Percentiles rank a stretch among this genome's conserved stretches.
phyloP scores from a whole-genome alignment of 1,140 invertebrate genomes.

The Hyposmocoma kahamanoa region DNA sequence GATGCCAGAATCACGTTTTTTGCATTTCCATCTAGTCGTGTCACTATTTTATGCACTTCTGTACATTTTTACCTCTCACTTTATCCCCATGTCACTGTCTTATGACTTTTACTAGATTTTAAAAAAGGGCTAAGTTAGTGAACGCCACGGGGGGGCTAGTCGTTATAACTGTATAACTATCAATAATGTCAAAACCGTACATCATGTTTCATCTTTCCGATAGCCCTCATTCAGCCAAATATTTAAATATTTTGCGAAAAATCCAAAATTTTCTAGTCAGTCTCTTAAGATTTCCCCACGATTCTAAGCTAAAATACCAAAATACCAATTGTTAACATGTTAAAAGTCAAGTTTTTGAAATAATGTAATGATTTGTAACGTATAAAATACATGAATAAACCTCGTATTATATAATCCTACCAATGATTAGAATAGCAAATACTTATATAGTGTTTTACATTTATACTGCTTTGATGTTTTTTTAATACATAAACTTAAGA shows the following conservation, averaged over 20 bases:
- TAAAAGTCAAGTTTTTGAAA: no score
- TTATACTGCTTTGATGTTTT: no score
- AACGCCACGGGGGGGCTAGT: no score
- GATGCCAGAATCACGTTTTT: slow-evolving; percentile 11
- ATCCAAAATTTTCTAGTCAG: slow-evolving; percentile 71
- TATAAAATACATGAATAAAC: slow-evolving; percentile 19
- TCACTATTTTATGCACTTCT: slow-evolving; percentile 10
- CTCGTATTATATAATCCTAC: slow-evolving; percentile 47
- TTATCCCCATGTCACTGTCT: no score
- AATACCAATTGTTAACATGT: slow-evolving; percentile 25
- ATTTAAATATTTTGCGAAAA: slow-evolving; percentile 35
- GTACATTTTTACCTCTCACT: slow-evolving; percentile 2
- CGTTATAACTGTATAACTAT: no score
- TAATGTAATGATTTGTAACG: no score
- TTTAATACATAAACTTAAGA: no score
- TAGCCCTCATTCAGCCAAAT: slow-evolving; percentile 37
- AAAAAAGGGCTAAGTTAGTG: no score
- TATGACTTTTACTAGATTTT: no score
- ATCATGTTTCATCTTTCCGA: no score
- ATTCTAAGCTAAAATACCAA: slow-evolving; percentile 57
- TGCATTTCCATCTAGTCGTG: slow-evolving; percentile 70
- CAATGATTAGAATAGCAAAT: slow-evolving; percentile 47
- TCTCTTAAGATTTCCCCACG: slow-evolving; percentile 38
- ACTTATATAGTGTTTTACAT: no score
- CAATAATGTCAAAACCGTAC: no score